phyloP scores from a whole-genome alignment of 2,797 vertebrate genomes.

The Hylomyscus alleni region DNA sequence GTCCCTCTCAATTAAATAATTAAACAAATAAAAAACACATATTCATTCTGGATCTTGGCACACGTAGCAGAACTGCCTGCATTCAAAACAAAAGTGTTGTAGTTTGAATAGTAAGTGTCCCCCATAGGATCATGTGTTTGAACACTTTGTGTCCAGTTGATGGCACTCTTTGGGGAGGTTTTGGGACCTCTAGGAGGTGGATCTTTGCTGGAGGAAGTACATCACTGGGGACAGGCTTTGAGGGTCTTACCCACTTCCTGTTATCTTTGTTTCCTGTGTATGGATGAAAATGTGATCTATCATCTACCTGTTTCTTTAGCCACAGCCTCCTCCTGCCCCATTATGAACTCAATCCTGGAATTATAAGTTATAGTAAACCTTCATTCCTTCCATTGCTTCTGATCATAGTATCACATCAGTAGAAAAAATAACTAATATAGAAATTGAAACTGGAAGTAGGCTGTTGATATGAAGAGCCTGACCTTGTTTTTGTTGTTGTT shows the following conservation, averaged over 20 bases:
- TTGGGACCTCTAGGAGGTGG: not conserved
- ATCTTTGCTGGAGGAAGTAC: not conserved
- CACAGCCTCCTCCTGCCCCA: not conserved
- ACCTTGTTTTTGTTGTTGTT: not conserved
- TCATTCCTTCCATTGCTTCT: not conserved
- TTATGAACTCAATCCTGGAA: not conserved
- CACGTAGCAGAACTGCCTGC: not conserved
- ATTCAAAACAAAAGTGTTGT: not conserved
- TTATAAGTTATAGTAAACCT: not conserved
- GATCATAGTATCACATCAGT: not conserved
- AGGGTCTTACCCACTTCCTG: not conserved
- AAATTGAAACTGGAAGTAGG: not conserved
- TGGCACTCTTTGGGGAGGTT: not conserved
- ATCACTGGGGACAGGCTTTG: not conserved
- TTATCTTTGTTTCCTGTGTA: not conserved
- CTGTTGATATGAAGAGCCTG: not conserved
- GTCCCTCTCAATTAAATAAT: slow-evolving; percentile 60
- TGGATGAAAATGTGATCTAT: not conserved
- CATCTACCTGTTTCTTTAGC: not conserved
- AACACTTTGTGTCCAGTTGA: not conserved
- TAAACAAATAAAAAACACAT: not conserved
- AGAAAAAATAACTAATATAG: not conserved
- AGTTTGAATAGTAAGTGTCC: not conserved
- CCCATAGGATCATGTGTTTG: not conserved
- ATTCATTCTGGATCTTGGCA: slow-evolving; percentile 26